Percentiles rank a stretch among this genome's conserved stretches.
phyloP scores from a whole-genome alignment of 2,888 invertebrate genomes.

The Cheilosia vernalis region DNA sequence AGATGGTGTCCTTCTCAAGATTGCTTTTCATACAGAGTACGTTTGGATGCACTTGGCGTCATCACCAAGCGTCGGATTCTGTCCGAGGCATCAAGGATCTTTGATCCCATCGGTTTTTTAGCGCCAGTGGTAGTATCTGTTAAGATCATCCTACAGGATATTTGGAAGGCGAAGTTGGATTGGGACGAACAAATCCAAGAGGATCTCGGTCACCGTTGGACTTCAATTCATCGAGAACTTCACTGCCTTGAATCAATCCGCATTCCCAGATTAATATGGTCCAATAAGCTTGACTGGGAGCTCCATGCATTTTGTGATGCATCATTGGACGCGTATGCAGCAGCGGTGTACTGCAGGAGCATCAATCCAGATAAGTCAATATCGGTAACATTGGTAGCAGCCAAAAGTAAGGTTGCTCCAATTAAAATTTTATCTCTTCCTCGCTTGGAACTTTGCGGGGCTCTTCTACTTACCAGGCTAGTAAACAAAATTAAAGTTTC shows the following conservation, averaged over 20 bases:
- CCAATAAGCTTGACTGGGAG: constrained; percentile 3
- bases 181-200: constrained; percentile 17
- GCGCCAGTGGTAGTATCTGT: neutral
- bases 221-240: too few species aligned
- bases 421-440: too few species aligned
- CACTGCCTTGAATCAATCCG: neutral
- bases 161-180: neutral
- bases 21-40: too few species aligned
- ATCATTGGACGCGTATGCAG: constrained; percentile 19
- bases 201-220: too few species aligned
- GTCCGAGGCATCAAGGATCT: neutral
- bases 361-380: constrained; percentile 6
- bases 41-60: too few species aligned
- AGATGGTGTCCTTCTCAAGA: too few species aligned
- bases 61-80: too few species aligned
- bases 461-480: too few species aligned
- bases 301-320: constrained; percentile 14
- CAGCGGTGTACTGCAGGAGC: constrained; percentile 30
- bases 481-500: constrained; percentile 13
- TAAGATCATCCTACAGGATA: neutral
- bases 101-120: neutral
- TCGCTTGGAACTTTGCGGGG: too few species aligned
- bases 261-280: constrained; percentile 19
- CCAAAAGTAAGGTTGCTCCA: constrained; percentile 32
- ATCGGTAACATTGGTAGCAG: constrained; percentile 15